phyloP scores from a whole-genome alignment of 2,888 invertebrate genomes.

The Prenolepis imparis region DNA sequence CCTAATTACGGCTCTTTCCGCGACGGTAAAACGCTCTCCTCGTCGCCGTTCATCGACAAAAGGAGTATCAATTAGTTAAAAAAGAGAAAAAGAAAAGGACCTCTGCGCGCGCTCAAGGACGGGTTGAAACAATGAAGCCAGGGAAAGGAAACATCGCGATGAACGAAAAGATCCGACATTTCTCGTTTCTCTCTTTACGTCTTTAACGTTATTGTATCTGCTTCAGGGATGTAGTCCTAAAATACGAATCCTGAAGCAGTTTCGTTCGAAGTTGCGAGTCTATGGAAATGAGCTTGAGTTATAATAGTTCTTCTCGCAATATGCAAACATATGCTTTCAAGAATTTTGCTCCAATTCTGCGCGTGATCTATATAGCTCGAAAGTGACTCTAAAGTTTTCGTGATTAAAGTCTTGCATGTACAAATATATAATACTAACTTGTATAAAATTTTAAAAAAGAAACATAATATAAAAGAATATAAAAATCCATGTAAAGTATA shows the following conservation, averaged over 20 bases:
- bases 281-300: conserved; percentile 40
- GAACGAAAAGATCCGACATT: conserved; percentile 39
- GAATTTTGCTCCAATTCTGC: neutral
- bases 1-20: conserved; percentile 74
- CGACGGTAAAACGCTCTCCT: conserved; percentile 47
- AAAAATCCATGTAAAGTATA: neutral
- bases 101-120: conserved; percentile 33
- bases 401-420: conserved; percentile 6
- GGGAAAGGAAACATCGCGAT: conserved; percentile 39
- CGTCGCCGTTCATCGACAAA: conserved; percentile 64
- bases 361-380: neutral
- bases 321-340: conserved; percentile 45
- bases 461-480: neutral
- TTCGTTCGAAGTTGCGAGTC: conserved; percentile 37
- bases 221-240: conserved; percentile 33
- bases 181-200: neutral
- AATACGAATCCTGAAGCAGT: conserved; percentile 38
- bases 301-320: conserved; percentile 28
- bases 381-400: neutral
- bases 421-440: neutral
- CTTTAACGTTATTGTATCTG: conserved; percentile 8
- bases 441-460: neutral
- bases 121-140: conserved; percentile 62
- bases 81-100: conserved; percentile 23
- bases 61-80: conserved; percentile 72